These are phyloP conservation scores for Synergus laeviventris DNA, from an alignment of 2,888 invertebrate genomes.

Conservation along the genomic window DNA sequence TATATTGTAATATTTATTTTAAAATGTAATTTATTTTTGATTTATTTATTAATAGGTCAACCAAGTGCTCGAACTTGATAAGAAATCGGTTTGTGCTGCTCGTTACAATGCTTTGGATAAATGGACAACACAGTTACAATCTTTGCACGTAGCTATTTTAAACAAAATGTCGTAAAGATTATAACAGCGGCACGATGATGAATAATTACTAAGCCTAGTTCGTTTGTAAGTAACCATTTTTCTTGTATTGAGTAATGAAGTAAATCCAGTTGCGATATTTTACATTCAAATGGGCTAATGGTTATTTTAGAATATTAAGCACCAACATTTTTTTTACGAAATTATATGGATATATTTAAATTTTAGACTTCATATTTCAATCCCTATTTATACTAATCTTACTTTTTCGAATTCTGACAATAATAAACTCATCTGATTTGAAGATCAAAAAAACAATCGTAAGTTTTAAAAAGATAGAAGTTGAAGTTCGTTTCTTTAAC, in stretches of 20 bases:
- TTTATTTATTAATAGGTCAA: conserved; percentile 81
- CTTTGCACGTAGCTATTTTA: conserved; percentile 92
- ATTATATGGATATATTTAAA: not conserved
- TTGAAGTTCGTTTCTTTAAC: too few species aligned
- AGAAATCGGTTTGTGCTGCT: conserved; percentile 88
- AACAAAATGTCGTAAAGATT: conserved; percentile 90
- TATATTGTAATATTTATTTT: not conserved
- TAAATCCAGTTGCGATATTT: conserved; percentile 70
- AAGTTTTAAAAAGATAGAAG: too few species aligned
- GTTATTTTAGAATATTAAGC: not conserved
- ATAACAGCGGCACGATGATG: conserved; percentile 39
- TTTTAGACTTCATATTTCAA: not conserved
- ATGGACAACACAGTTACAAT: conserved; percentile 94
- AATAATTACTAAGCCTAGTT: conserved; percentile 37
- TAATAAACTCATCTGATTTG: too few species aligned
- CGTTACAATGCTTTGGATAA: conserved; percentile 95
- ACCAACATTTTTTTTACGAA: not conserved
- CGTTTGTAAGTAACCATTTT: conserved; percentile 36
- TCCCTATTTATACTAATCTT: not conserved
- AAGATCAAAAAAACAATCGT: too few species aligned
- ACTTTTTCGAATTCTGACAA: not conserved
- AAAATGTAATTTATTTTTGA: not conserved
- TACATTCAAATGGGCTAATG: conserved; percentile 50
- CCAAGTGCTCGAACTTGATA: conserved; percentile 92
- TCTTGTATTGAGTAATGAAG: conserved; percentile 52